A percentile compares a stretch with the other conserved stretches of the same genome.
Evolutionary conservation across 2,113 vertebrate species (phyloP).

Genomic region (Lontra canadensis): DNA sequence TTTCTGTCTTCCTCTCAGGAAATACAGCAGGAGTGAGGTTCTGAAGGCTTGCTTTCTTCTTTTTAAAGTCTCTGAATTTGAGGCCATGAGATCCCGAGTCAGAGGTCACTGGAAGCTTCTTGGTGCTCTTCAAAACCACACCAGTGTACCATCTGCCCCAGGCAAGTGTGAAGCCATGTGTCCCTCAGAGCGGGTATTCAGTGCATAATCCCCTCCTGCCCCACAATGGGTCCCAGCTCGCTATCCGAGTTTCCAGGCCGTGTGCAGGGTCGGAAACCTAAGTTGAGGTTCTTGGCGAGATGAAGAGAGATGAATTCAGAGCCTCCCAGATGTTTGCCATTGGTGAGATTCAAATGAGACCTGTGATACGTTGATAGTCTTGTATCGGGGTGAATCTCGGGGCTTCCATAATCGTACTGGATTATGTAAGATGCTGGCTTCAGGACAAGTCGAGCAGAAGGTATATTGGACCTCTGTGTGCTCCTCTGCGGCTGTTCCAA

Average conservation of each 20-base stretch:
- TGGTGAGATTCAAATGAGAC: no score
- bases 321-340: fast-evolving
- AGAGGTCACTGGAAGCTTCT: neutral
- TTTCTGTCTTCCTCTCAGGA: neutral
- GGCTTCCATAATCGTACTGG: fast-evolving
- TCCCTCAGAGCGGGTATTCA: neutral
- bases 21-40: no score
- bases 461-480: fast-evolving
- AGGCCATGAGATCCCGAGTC: neutral
- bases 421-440: neutral
- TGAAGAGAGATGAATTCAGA: neutral
- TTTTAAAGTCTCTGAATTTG: neutral
- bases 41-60: neutral
- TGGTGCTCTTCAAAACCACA: neutral
- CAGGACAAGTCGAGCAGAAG: neutral
- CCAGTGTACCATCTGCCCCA: fast-evolving
- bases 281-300: fast-evolving
- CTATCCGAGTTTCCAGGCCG: neutral
- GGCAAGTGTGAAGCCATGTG: fast-evolving
- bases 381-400: fast-evolving
- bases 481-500: neutral
- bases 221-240: fast-evolving
- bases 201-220: neutral
- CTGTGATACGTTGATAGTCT: fast-evolving
- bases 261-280: no score